These are phyloP conservation scores for Antechinus stuartii DNA, from an alignment of 2,113 vertebrate species.

Conservation along the genomic window DNA sequence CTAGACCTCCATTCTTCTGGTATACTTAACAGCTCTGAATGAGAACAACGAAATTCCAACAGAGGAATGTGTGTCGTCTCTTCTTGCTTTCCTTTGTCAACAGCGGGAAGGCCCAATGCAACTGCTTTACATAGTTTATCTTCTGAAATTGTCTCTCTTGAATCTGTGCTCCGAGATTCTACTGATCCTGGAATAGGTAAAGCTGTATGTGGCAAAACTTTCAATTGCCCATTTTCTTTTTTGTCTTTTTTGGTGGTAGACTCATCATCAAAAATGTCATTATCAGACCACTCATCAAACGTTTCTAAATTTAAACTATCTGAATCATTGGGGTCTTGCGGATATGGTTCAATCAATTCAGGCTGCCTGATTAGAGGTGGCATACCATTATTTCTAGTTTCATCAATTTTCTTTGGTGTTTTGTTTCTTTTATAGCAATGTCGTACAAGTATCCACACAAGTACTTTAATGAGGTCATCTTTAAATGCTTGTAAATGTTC, in stretches of 20 bases:
- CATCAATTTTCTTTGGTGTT: constrained; percentile 71
- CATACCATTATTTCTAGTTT: constrained; percentile 44
- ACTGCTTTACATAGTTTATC: constrained; percentile 85
- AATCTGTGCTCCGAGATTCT: constrained; percentile 87
- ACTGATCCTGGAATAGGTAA: constrained; percentile 94
- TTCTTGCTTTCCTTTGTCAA: constrained; percentile 83
- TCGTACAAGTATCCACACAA: constrained; percentile 94
- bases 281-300: constrained; percentile 93
- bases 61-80: constrained; percentile 69
- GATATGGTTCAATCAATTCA: constrained; percentile 71
- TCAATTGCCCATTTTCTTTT: constrained; percentile 80
- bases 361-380: constrained; percentile 45
- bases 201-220: constrained; percentile 76
- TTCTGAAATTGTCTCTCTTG: constrained; percentile 85
- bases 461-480: constrained; percentile 94
- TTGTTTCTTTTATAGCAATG: constrained; percentile 85
- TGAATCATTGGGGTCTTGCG: constrained; percentile 84
- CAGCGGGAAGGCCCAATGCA: constrained; percentile 84
- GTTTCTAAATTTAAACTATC: constrained; percentile 87
- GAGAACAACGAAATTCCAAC: constrained; percentile 90
- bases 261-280: constrained; percentile 92
- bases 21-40: constrained; percentile 90
- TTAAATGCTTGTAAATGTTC: constrained; percentile 94
- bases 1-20: constrained; percentile 91
- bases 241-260: constrained; percentile 84